Conservation (phyloP, 23 tunicate genomes). For the Trididemnum nubilum region DNA sequence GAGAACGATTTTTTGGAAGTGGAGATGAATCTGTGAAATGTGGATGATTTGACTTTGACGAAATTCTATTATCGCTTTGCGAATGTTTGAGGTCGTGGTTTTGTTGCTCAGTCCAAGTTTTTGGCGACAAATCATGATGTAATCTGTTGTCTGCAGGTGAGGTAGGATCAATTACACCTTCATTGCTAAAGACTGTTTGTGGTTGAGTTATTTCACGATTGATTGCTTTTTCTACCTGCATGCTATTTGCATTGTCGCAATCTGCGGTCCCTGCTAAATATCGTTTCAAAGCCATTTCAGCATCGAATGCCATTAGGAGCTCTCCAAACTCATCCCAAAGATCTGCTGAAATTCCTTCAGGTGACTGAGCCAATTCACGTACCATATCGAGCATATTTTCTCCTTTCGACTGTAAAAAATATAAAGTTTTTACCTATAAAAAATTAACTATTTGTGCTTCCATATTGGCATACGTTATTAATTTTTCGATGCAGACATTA, state of each 20-base stretch:
- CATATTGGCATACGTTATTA: background rate
- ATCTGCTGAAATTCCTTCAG: conserved; percentile 68
- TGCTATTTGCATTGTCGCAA: conserved; percentile 5
- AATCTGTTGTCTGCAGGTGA: conserved; percentile 31
- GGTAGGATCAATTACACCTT: conserved; percentile 15
- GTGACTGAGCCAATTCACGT: conserved; percentile 77
- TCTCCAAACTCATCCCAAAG: conserved; percentile 94
- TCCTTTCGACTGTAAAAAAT: conserved; percentile 61
- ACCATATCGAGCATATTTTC: conserved; percentile 63
- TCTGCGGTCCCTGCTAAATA: conserved; percentile 40
- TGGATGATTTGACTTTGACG: conserved; percentile 17
- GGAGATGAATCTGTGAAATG: background rate
- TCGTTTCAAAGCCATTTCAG: conserved; percentile 34
- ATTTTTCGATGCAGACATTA: too few relatives aligned
- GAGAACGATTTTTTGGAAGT: background rate
- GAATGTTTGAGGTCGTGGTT: conserved; percentile 42
- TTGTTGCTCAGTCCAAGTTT: conserved; percentile 69
- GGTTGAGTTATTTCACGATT: conserved; percentile 1
- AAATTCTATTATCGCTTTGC: background rate
- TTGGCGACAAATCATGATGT: conserved; percentile 61
- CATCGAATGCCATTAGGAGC: conserved; percentile 67
- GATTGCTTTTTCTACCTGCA: background rate
- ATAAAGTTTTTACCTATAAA: background rate
- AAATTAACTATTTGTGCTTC: background rate
- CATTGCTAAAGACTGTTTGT: background rate